Conservation (phyloP, 2,797 vertebrate genomes). For the Clarias platycephalus region DNA sequence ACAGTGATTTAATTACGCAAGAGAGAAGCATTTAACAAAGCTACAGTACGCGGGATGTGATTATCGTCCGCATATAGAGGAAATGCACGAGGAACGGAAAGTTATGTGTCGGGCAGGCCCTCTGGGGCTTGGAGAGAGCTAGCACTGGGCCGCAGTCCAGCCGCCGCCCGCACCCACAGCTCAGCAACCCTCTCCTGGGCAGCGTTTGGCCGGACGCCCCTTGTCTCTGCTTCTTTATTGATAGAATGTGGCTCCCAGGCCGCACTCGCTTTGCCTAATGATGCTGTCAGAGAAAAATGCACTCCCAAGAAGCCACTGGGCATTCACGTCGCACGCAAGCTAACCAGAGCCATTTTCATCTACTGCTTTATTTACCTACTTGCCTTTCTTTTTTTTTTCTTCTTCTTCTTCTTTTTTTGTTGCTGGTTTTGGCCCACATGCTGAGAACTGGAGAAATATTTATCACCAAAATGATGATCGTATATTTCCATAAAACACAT, state of each 20-base stretch:
- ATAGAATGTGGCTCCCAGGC: slow-evolving; percentile 53
- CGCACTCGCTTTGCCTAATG: slow-evolving; percentile 56
- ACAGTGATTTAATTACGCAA: slow-evolving; percentile 17
- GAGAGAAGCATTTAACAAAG: background rate
- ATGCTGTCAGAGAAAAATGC: slow-evolving; percentile 61
- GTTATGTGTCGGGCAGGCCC: slow-evolving; percentile 26
- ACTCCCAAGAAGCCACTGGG: slow-evolving; percentile 55
- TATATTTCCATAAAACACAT: slow-evolving; percentile 24
- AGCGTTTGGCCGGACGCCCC: slow-evolving; percentile 58
- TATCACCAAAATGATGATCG: slow-evolving; percentile 32
- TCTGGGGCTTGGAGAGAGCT: slow-evolving; percentile 44
- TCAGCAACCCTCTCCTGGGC: slow-evolving; percentile 52
- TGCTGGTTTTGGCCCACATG: slow-evolving; percentile 27
- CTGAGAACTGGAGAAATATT: slow-evolving; percentile 26
- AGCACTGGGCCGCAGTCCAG: slow-evolving; percentile 50
- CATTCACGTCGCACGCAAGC: slow-evolving; percentile 52
- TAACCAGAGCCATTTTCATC: slow-evolving; percentile 47
- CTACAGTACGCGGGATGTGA: background rate
- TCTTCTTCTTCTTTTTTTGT: background rate
- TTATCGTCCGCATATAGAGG: slow-evolving; percentile 5
- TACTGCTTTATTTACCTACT: slow-evolving; percentile 50
- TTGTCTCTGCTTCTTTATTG: slow-evolving; percentile 59
- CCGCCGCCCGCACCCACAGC: slow-evolving; percentile 55
- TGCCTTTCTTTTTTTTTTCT: background rate
- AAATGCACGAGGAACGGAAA: slow-evolving; percentile 19